phyloP scores from a whole-genome alignment of 2,888 invertebrate species.

The Hypomecis atomaria region DNA sequence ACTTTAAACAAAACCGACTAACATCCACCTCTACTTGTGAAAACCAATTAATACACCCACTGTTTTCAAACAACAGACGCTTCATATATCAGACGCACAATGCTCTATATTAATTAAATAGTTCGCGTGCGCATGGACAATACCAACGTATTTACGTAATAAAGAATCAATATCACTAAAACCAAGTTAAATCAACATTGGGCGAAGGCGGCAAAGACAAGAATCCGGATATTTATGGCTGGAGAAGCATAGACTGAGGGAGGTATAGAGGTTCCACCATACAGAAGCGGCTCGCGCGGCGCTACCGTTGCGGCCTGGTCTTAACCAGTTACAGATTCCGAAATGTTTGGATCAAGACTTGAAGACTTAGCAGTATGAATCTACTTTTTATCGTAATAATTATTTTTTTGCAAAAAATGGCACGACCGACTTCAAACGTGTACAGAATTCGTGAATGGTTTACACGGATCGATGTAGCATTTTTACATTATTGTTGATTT shows the following conservation, averaged over 20 bases:
- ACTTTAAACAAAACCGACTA: neutral
- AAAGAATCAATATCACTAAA: constrained; percentile 85
- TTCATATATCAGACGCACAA: constrained; percentile 54
- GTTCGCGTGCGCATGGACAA: constrained; percentile 80
- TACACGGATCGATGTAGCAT: too few relatives aligned
- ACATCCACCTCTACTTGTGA: neutral
- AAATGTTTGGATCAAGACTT: too few relatives aligned
- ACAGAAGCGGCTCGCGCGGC: too few relatives aligned
- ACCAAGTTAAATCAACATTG: constrained; percentile 85
- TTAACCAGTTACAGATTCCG: too few relatives aligned
- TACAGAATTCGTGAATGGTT: too few relatives aligned
- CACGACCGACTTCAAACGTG: too few relatives aligned
- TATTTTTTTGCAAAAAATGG: too few relatives aligned
- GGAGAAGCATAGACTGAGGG: constrained; percentile 61
- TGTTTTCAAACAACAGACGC: constrained; percentile 49
- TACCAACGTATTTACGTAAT: constrained; percentile 77
- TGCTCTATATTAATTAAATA: constrained; percentile 77
- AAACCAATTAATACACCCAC: constrained; percentile 26
- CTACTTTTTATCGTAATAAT: too few relatives aligned
- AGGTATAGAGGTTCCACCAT: constrained; percentile 43
- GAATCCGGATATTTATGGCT: constrained; percentile 82
- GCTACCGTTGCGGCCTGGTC: too few relatives aligned
- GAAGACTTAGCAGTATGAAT: too few relatives aligned
- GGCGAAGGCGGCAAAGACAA: constrained; percentile 80
- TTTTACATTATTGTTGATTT: too few relatives aligned